Percentiles rank a stretch among this genome's conserved stretches.
Evolutionary conservation across 2,888 invertebrate genomes (phyloP).

Genomic region (Epistrophella euchroma): DNA sequence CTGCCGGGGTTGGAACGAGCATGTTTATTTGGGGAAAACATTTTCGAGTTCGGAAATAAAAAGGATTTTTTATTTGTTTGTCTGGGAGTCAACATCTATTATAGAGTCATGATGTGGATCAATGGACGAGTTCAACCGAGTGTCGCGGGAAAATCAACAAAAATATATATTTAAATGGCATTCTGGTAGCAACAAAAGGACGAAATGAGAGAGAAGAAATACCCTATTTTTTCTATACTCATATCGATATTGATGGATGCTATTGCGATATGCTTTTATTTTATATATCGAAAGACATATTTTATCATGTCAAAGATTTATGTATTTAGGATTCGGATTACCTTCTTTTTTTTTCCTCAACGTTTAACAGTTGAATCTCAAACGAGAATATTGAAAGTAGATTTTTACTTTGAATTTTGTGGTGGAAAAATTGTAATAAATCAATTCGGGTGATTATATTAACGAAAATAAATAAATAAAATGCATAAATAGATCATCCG

Average conservation of each 20-base stretch:
- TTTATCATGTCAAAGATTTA: slow-evolving; percentile 40
- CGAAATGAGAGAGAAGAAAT: slow-evolving; percentile 3
- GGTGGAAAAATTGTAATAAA: background rate
- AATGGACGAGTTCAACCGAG: slow-evolving; percentile 49
- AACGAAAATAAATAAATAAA: background rate
- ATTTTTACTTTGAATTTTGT: background rate
- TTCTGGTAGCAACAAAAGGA: slow-evolving; percentile 32
- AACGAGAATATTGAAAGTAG: background rate
- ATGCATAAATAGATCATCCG: too few species aligned
- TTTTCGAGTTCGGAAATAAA: slow-evolving; percentile 34
- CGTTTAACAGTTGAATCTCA: background rate
- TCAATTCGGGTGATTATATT: background rate
- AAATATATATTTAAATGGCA: slow-evolving; percentile 50
- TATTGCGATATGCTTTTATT: slow-evolving; percentile 17
- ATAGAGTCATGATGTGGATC: slow-evolving; percentile 54
- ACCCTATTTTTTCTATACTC: background rate
- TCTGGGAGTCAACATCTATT: slow-evolving; percentile 61
- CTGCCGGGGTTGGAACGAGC: background rate
- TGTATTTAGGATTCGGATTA: slow-evolving; percentile 25
- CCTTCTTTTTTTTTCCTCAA: background rate
- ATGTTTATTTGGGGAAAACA: slow-evolving; percentile 42
- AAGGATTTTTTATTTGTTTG: slow-evolving; percentile 52
- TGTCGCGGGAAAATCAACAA: slow-evolving; percentile 37
- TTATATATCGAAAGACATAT: slow-evolving; percentile 22
- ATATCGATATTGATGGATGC: slow-evolving; percentile 16